phyloP scores from a whole-genome alignment of 2,113 vertebrate genomes.

The Actenoides hombroni region DNA sequence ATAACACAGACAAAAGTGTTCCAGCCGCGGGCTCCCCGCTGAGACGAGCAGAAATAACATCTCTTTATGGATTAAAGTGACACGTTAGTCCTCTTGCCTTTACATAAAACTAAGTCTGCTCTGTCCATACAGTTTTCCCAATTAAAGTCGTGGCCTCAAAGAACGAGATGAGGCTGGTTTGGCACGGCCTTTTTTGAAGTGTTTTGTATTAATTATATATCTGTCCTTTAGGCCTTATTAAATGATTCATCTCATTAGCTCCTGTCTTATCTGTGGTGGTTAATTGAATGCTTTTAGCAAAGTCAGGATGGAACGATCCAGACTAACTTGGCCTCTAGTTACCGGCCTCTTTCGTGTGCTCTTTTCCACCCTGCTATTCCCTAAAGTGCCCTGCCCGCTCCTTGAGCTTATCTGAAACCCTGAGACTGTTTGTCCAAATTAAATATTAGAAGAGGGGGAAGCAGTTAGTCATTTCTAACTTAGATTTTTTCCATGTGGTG shows the following conservation, averaged over 20 bases:
- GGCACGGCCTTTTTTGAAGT: not conserved
- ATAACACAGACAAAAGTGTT: not conserved
- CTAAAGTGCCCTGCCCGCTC: not conserved
- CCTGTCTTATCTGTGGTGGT: not conserved
- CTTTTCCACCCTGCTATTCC: not conserved
- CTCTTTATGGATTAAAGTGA: not conserved
- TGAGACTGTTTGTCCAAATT: not conserved
- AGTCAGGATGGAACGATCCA: not conserved
- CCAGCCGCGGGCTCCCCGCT: not conserved
- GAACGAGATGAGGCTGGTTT: not conserved
- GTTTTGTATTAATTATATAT: not conserved
- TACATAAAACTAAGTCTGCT: not conserved
- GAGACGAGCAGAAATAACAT: not conserved
- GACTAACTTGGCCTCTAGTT: not conserved
- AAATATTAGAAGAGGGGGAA: not conserved
- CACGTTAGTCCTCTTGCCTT: not conserved
- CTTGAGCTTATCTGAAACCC: not conserved
- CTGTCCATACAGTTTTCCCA: not conserved
- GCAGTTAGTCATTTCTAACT: not conserved
- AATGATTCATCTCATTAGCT: constrained; percentile 7
- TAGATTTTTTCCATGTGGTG: not conserved
- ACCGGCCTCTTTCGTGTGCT: not conserved
- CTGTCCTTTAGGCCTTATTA: not conserved
- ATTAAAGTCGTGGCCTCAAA: not conserved
- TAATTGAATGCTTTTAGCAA: not conserved